Evolutionary conservation across 1,140 invertebrate genomes (phyloP).

Genomic region (Aphis gossypii): DNA sequence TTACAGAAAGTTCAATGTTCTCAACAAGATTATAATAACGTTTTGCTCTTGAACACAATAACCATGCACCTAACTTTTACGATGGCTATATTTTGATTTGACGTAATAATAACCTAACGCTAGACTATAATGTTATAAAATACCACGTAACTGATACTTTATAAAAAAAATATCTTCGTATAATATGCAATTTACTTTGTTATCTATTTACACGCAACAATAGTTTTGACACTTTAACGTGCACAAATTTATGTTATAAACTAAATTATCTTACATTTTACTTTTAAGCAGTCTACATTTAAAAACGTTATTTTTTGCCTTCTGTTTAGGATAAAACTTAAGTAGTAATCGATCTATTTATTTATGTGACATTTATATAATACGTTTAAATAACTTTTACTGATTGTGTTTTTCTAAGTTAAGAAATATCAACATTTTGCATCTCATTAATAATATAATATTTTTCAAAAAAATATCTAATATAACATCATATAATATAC

Average conservation of each 20-base stretch:
- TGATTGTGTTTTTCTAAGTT: no score
- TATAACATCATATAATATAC: no score
- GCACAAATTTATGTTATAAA: neutral
- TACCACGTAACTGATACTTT: neutral
- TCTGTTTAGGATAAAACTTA: neutral
- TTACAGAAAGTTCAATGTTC: neutral
- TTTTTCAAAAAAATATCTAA: no score
- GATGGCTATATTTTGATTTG: neutral
- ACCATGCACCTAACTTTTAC: neutral
- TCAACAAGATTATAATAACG: neutral
- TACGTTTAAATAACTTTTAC: no score
- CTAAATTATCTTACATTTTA: no score
- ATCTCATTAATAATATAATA: no score
- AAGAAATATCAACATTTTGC: no score
- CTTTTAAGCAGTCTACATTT: no score
- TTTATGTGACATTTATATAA: no score
- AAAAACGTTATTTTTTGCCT: no score
- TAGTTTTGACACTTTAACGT: neutral
- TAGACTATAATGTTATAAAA: neutral
- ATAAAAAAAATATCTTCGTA: no score
- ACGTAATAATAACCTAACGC: neutral
- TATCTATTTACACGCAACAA: neutral
- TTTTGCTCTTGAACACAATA: neutral
- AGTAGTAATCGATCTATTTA: no score
- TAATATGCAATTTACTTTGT: neutral